Percentiles rank a stretch among this genome's conserved stretches.
phyloP scores from a whole-genome alignment of 2,888 invertebrate species.

The Bombylius discolor region DNA sequence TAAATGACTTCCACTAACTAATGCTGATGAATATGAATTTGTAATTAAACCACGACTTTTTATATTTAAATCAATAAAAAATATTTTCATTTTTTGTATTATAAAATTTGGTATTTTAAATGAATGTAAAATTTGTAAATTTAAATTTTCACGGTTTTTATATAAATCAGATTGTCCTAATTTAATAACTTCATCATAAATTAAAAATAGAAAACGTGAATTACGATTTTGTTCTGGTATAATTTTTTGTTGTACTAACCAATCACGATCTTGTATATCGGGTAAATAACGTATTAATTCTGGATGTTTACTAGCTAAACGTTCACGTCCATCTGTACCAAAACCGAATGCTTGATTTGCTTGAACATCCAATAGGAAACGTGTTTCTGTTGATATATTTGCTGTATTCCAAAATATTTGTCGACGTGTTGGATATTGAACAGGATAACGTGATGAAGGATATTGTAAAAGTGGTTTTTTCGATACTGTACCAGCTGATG shows the following conservation, averaged over 20 bases:
- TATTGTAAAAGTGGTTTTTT: slow-evolving; percentile 3
- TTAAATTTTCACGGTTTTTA: slow-evolving; percentile 31
- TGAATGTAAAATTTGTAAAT: slow-evolving; percentile 29
- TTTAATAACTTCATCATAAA: slow-evolving; percentile 47
- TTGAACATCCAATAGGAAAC: slow-evolving; percentile 46
- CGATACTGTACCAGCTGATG: slow-evolving; percentile 11
- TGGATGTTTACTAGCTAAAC: slow-evolving; percentile 50
- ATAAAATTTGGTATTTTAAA: slow-evolving; percentile 49
- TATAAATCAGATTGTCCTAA: slow-evolving; percentile 45
- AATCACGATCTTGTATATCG: slow-evolving; percentile 51
- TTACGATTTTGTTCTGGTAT: slow-evolving; percentile 48
- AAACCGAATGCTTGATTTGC: slow-evolving; percentile 35
- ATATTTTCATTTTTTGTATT: slow-evolving; percentile 45
- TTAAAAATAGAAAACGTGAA: slow-evolving; percentile 46
- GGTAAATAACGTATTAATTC: slow-evolving; percentile 51
- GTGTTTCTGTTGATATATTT: slow-evolving; percentile 41
- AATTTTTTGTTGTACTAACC: slow-evolving; percentile 46
- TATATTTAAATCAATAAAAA: slow-evolving; percentile 34
- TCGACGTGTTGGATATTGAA: slow-evolving; percentile 19
- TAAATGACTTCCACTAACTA: slow-evolving; percentile 25
- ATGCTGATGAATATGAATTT: slow-evolving; percentile 25
- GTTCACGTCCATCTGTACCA: slow-evolving; percentile 39
- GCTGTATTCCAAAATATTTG: slow-evolving; percentile 46
- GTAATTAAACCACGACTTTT: slow-evolving; percentile 34
- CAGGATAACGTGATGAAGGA: slow-evolving; percentile 14